Base-by-base conservation (phyloP, 92 coral and sea anemone species). In the Porites cylindrica region DNA sequence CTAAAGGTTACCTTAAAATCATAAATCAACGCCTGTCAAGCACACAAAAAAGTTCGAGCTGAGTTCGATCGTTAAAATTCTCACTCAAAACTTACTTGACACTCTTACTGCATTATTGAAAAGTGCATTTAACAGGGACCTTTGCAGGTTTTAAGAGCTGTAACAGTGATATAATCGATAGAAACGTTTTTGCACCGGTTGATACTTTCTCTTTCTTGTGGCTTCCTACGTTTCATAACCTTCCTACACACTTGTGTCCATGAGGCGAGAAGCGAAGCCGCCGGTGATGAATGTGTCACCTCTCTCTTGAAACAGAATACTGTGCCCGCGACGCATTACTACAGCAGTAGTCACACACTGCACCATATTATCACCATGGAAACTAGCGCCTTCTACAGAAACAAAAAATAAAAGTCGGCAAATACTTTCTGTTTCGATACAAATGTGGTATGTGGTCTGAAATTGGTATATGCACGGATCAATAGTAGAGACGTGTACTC, bases 361-460 rank as follows among this genome's bases (percentile, higher is more conserved):
- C 62, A 74, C 51, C 19, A 59, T 72, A 72, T 61, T 32, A 70
- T 23, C 63, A 72, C 90, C 66, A 90, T 51, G 38, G 64, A 54
- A 60, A 54, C 70, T 58, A 90, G 66, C 90, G 90, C 75, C 81
- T 90, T 83, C 93, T 90, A 81, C 20, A 54, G 20, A 72, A 75
- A 13, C 23, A 43, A 8, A 61, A 38, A 38, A 38, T 4, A 4
- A 38, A 38, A 38, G 47, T 38, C 47, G 7, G 47, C 47, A 38
- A 38, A 38, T 71, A 6, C 10, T 51, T 51, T 51, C 64, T 17
- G 26, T 51, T 7, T 6, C 11, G 7, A 51, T 6, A 51, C 18
- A 73, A 51, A 72, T 4, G 6, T 4, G 47, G 47, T 38, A 4
- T 3, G 47, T 38, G 47, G 47, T 38, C 6, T 38, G 47, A 4